Conservation (phyloP, 2,888 invertebrate genomes). For the Epistrophe eligans region DNA sequence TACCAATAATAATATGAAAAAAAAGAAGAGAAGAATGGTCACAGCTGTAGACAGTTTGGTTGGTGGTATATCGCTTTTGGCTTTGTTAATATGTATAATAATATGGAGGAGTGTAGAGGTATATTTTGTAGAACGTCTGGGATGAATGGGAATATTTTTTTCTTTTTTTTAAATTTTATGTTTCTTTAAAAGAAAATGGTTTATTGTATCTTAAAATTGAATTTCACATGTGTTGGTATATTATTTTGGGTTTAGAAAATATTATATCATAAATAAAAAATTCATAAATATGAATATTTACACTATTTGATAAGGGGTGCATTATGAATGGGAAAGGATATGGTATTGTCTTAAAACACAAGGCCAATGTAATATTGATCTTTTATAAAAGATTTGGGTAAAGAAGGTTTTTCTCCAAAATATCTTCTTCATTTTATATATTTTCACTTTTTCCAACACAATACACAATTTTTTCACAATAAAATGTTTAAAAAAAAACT, state of each 20-base stretch:
- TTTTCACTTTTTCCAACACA: no score
- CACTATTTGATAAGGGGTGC: neutral
- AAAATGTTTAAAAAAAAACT: no score
- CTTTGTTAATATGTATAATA: neutral
- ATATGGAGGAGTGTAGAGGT: neutral
- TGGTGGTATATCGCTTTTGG: conserved; percentile 61
- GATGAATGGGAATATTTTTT: conserved; percentile 34
- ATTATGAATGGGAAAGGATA: no score
- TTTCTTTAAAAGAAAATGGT: neutral
- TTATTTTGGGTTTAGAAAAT: conserved; percentile 13
- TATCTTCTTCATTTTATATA: no score
- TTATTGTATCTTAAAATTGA: conserved; percentile 48
- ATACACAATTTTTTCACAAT: no score
- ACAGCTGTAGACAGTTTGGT: conserved; percentile 71
- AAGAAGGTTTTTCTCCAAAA: no score
- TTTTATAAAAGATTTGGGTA: no score
- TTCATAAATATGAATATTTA: neutral
- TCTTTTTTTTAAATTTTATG: neutral
- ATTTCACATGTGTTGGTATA: conserved; percentile 46
- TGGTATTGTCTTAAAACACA: no score
- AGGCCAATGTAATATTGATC: no score
- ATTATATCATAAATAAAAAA: neutral
- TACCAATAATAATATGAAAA: neutral
- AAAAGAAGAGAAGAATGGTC: conserved; percentile 50
- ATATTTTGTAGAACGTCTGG: conserved; percentile 45